Evolutionary conservation across 2,797 vertebrate genomes (phyloP).

Genomic region (Taenioides sp.): DNA sequence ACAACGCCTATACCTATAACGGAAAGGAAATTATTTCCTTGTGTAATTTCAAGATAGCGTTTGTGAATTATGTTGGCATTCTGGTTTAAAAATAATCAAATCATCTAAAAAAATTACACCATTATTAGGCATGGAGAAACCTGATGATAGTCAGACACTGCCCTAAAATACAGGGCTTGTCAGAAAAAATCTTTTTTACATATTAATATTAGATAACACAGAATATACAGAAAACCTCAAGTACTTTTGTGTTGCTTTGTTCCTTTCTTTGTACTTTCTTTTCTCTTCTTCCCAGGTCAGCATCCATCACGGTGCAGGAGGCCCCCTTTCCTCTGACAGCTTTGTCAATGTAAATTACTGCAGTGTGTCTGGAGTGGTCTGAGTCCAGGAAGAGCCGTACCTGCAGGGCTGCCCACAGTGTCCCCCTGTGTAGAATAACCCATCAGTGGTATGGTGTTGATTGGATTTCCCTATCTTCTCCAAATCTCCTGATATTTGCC

Average conservation of each 20-base stretch:
- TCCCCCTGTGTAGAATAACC: conserved; percentile 62
- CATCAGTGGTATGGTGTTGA: conserved; percentile 30
- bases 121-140: not conserved
- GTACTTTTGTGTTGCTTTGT: conserved; percentile 6
- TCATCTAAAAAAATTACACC: not conserved
- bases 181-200: not conserved
- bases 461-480: conserved; percentile 24
- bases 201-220: not conserved
- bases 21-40: not conserved
- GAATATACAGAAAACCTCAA: not conserved
- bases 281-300: conserved; percentile 70
- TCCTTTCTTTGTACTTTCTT: conserved; percentile 17
- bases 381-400: conserved; percentile 63
- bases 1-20: too few relatives aligned
- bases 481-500: conserved; percentile 13
- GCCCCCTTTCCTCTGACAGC: conserved; percentile 80
- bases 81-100: not conserved
- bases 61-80: not conserved
- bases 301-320: conserved; percentile 80
- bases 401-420: conserved; percentile 67
- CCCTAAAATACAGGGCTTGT: not conserved
- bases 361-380: conserved; percentile 75
- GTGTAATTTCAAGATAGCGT: not conserved
- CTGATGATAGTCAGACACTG: not conserved
- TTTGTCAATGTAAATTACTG: conserved; percentile 86